Conservation (phyloP, 2,888 invertebrate genomes). For the Calameuta filiformis region DNA sequence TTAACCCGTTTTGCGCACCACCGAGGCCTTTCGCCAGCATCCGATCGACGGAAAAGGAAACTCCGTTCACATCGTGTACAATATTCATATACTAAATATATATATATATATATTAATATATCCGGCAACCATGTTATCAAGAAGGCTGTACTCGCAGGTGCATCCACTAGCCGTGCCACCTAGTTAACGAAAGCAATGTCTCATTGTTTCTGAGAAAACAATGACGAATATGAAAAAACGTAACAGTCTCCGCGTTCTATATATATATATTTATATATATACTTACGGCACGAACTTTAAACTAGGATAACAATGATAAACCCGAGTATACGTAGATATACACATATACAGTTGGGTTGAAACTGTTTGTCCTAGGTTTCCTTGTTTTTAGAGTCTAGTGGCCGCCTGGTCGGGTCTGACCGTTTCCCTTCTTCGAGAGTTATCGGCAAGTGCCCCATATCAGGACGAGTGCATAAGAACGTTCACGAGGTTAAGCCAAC, state of each 20-base stretch:
- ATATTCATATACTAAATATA: background rate
- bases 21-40: background rate
- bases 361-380: background rate
- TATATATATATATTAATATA: no score
- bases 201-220: background rate
- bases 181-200: background rate
- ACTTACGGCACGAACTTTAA: conserved; percentile 18
- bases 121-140: background rate
- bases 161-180: background rate
- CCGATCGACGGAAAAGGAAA: background rate
- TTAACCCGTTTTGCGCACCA: background rate
- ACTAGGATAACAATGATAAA: conserved; percentile 16
- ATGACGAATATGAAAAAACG: background rate
- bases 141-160: background rate
- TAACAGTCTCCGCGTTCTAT: conserved; percentile 1
- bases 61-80: background rate
- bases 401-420: background rate
- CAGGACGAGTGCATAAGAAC: background rate
- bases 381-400: background rate
- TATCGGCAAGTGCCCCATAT: background rate
- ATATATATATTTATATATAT: background rate
- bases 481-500: background rate
- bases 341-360: background rate
- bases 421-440: background rate
- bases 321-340: background rate